Conservation (phyloP, 2,888 invertebrate genomes). For the Platycheirus rosarum region DNA sequence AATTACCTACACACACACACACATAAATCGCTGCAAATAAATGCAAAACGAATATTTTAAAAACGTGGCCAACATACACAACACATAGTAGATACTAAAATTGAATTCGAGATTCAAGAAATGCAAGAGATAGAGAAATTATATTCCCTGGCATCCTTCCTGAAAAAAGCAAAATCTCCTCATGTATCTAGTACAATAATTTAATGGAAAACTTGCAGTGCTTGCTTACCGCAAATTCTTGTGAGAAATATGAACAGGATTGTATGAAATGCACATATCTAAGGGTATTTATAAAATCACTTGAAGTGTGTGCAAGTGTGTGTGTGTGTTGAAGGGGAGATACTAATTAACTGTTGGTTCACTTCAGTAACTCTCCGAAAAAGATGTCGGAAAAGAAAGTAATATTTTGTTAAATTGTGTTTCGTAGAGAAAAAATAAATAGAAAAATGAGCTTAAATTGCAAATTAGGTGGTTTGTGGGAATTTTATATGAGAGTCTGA, state of each 20-base stretch:
- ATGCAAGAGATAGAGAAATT: neutral
- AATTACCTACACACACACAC: too few relatives aligned
- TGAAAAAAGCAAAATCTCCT: constrained; percentile 6
- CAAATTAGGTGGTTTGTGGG: too few relatives aligned
- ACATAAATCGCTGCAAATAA: constrained; percentile 7
- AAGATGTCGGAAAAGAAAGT: constrained; percentile 15
- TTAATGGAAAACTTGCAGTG: constrained; percentile 17
- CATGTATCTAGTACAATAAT: constrained; percentile 11
- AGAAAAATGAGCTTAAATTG: neutral
- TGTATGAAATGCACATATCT: constrained; percentile 21
- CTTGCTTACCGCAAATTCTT: constrained; percentile 19
- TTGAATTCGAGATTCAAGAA: neutral
- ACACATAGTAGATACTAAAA: neutral
- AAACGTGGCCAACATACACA: constrained; percentile 9
- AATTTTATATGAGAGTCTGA: too few relatives aligned
- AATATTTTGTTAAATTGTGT: neutral
- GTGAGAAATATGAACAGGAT: constrained; percentile 15
- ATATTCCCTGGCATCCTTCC: constrained; percentile 14
- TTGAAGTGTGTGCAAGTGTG: neutral
- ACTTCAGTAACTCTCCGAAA: constrained; percentile 3
- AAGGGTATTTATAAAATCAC: constrained; percentile 10
- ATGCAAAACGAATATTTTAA: constrained; percentile 4
- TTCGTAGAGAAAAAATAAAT: neutral
- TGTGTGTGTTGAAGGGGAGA: neutral
- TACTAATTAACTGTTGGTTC: constrained; percentile 31